Evolutionary conservation across 2,797 vertebrate species (phyloP).

Genomic region (Microctenopoma lineatum): DNA sequence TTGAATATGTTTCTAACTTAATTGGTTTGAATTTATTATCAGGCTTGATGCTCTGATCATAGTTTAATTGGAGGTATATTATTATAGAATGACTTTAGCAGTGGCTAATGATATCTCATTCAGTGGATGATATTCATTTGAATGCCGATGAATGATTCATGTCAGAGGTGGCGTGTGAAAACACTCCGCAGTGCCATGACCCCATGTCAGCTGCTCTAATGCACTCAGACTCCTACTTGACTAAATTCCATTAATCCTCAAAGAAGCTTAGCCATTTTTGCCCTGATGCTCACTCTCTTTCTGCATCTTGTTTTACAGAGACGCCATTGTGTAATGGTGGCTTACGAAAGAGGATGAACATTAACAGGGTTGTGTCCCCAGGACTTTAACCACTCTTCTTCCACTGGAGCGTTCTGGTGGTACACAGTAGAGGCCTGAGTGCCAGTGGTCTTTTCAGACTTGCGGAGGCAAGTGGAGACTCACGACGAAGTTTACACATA

Average conservation of each 20-base stretch:
- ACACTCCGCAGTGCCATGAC: slow-evolving; percentile 69
- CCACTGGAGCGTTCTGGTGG: slow-evolving; percentile 49
- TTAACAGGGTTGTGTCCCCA: slow-evolving; percentile 65
- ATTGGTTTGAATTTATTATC: slow-evolving; percentile 86
- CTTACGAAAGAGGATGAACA: slow-evolving; percentile 69
- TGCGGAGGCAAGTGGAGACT: slow-evolving; percentile 46
- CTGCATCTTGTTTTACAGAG: slow-evolving; percentile 79
- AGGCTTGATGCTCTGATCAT: slow-evolving; percentile 81
- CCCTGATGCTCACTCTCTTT: slow-evolving; percentile 69
- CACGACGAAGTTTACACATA: slow-evolving; percentile 54
- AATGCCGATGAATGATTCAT: slow-evolving; percentile 79
- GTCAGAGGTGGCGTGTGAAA: slow-evolving; percentile 69
- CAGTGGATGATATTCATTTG: slow-evolving; percentile 76
- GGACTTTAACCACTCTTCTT: slow-evolving; percentile 53
- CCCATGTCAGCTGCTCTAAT: slow-evolving; percentile 73
- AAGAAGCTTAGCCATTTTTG: slow-evolving; percentile 80
- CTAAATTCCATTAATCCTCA: slow-evolving; percentile 83
- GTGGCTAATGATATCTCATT: slow-evolving; percentile 71
- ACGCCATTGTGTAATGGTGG: slow-evolving; percentile 77
- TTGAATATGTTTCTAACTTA: slow-evolving; percentile 85
- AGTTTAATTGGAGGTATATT: slow-evolving; percentile 84
- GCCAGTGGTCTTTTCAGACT: slow-evolving; percentile 53
- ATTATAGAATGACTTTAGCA: slow-evolving; percentile 74
- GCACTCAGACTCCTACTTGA: slow-evolving; percentile 78
- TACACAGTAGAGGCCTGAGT: slow-evolving; percentile 32